phyloP scores from a whole-genome alignment of 1,140 invertebrate genomes.

The Apocrypta bakeri region DNA sequence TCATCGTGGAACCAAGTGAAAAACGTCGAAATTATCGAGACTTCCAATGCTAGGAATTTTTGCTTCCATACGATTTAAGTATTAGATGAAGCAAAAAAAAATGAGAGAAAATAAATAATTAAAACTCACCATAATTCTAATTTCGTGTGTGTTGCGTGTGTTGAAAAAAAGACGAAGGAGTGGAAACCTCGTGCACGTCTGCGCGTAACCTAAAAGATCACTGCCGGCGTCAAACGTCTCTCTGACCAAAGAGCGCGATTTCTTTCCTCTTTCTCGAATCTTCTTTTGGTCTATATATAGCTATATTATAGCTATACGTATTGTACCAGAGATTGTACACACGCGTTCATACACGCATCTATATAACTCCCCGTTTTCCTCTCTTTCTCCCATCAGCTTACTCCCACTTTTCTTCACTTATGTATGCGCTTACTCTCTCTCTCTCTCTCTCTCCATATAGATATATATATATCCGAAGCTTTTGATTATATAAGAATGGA shows the following conservation, averaged over 20 bases:
- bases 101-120: not conserved
- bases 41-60: no score
- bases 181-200: conserved; percentile 27
- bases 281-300: not conserved
- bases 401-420: no score
- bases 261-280: conserved; percentile 33
- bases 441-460: no score
- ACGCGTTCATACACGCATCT: no score
- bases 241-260: not conserved
- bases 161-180: not conserved
- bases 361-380: not conserved
- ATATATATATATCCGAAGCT: not conserved
- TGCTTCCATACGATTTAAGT: no score
- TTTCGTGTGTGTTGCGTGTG: not conserved
- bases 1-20: not conserved
- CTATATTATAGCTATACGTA: not conserved
- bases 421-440: no score
- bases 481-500: not conserved
- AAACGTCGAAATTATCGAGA: not conserved
- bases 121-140: not conserved
- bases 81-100: no score
- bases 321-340: no score
- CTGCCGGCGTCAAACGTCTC: not conserved
- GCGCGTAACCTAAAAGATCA: conserved; percentile 1
- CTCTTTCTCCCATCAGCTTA: not conserved